Percentiles rank a stretch among this genome's conserved stretches.
Evolutionary conservation across 1,140 invertebrate species (phyloP).

Genomic region (Drosophila takahashii): DNA sequence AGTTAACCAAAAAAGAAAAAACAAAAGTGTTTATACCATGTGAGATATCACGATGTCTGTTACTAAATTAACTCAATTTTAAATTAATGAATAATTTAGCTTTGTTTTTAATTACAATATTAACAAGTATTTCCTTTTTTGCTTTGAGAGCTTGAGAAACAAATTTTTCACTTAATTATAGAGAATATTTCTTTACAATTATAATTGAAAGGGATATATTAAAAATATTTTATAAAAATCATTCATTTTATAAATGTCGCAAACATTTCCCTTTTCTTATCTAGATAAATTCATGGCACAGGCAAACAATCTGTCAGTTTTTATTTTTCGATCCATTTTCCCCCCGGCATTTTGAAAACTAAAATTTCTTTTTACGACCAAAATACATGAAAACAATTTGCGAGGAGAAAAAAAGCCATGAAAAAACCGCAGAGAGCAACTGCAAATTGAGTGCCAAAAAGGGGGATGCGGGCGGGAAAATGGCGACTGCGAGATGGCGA

Average conservation of each 20-base stretch:
- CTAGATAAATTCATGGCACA: neutral
- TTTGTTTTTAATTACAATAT: neutral
- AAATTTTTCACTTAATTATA: too few relatives aligned
- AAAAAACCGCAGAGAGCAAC: conserved; percentile 13
- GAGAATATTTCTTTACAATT: too few relatives aligned
- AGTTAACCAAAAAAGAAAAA: neutral
- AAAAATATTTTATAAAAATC: too few relatives aligned
- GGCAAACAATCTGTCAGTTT: too few relatives aligned
- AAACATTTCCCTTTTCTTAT: too few relatives aligned
- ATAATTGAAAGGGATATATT: too few relatives aligned
- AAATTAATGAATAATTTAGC: conserved; percentile 22
- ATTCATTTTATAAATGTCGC: too few relatives aligned
- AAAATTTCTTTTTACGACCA: conserved; percentile 16
- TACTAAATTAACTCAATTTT: conserved; percentile 18
- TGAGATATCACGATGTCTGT: conserved; percentile 8
- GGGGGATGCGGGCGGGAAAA: neutral
- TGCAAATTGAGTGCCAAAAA: conserved; percentile 22
- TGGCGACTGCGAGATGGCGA: conserved; percentile 13
- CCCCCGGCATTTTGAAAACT: neutral
- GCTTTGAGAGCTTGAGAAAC: too few relatives aligned
- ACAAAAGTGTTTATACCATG: conserved; percentile 9
- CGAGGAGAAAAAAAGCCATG: neutral
- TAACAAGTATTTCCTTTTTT: too few relatives aligned
- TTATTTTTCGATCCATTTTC: neutral
- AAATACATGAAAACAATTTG: conserved; percentile 6